Base-by-base conservation (phyloP, 1,140 invertebrate species). In the Matsumurasca onukii region DNA sequence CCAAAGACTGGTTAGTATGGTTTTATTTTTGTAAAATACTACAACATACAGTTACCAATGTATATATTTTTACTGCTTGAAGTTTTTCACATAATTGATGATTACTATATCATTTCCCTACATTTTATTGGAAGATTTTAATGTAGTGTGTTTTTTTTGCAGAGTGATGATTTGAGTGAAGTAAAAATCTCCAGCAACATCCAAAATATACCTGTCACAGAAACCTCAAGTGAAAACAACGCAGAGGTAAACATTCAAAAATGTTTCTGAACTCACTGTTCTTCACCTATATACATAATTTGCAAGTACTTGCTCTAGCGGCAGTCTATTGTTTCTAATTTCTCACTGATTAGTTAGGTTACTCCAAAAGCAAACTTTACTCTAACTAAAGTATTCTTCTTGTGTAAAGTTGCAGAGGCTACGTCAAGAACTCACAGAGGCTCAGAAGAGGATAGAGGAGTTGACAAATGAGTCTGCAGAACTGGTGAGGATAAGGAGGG, bases 401-500 rank as follows among this genome's bases (percentile, higher is more conserved):
- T n/a, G n/a, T n/a, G n/a, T n/a, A n/a, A n/a, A n/a, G n/a, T n/a
- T n/a, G n/a, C n/a, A 64, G 52, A 55, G 55, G 34, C 49, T 49
- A 25, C 17, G 31, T 12, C 12, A 31, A 17, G 49, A 45, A 31
- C 24, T 66, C 31, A 70, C 17, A 51, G 49, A 65, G 17, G 61
- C 39, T 51, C 61, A 69, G 15, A 71, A 69, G 59, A 76, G 59
- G 70, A 75, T 72, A 76, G 31, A 69, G 72, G 74, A 29, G 68
- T 70, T 24, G 76, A 79, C 66, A 74, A 81, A 74, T 77, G 77
- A 73, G 22, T 39, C 62, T 22, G 76, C 77, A 0, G 87, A 95
- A 70, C 75, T 94, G 68, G 86, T 89, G 30, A 86, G 83, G 70
- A 76, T 93, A 49, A 88, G 86, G 76, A 95, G 91, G 77, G 95